Evolutionary conservation across 2,888 invertebrate species (phyloP), one percentile per base, ranked within the genome.

Genomic region (Acronicta leporina): DNA sequence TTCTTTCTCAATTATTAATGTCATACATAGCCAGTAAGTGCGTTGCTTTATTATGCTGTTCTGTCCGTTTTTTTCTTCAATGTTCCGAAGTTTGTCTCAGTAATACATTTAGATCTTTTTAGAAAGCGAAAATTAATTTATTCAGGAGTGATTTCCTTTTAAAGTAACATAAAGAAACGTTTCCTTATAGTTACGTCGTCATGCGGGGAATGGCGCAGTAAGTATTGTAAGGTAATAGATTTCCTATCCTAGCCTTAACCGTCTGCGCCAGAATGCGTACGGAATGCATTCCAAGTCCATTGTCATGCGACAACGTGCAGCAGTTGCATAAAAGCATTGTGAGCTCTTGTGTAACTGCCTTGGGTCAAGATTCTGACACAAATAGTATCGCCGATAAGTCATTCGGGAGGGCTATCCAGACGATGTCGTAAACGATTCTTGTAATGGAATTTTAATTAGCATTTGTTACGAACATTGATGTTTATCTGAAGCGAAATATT

Each of bases 271-370:
- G 83, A 86, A 83, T 85, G 83, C 75, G 81, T 75, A 72, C 75
- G 86, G 87, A 88, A 88, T 87, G 84, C 83, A 87, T 84, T 85
- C 86, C 89, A 88, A 89, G 90, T 88, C 86, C 90, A 92, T 92
- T 91, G 92, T 91, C 91, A 91, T 86, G 85, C 86, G 82, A 82
- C 83, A 79, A 77, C 81, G 82, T 81, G 80, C 74, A 80, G 80
- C 82, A 83, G 85, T 88, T 87, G 87, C 87, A 87, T 87, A 85
- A 87, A 82, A 64, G 68, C 73, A 71, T 73, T 77, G 77, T 81
- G 78, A 79, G 73, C 71, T 73, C 81, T 92, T 91, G 87, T 87
- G 87, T 83, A 91, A 91, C 83, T 64, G 78, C 74, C 74, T 79
- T 84, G 83, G 85, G 85, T 82, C 85, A 85, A 85, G 86, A 83